These are phyloP conservation scores for Oryzias dopingdopingensis DNA, from an alignment of 2,797 vertebrate species.

Conservation along the genomic window DNA sequence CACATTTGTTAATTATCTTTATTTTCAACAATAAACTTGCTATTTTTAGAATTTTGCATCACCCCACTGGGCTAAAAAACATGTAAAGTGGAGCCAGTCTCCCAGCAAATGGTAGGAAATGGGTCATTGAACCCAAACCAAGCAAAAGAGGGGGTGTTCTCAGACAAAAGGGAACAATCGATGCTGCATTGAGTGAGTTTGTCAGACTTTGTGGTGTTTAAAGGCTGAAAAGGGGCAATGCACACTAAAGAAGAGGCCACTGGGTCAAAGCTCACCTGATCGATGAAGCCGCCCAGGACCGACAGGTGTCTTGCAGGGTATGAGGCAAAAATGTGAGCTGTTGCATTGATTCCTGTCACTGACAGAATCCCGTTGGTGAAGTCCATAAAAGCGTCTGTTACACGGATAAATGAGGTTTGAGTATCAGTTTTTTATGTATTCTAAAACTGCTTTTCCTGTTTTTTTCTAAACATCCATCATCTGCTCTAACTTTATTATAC, in stretches of 20 bases:
- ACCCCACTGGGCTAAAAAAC: slow-evolving; percentile 40
- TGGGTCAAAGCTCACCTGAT: slow-evolving; percentile 84
- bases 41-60: slow-evolving; percentile 31
- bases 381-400: slow-evolving; percentile 87
- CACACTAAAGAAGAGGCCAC: slow-evolving; percentile 13
- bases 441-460: background rate
- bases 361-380: slow-evolving; percentile 86
- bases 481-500: background rate
- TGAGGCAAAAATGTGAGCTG: slow-evolving; percentile 93
- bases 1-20: background rate
- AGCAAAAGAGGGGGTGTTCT: slow-evolving; percentile 47
- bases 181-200: slow-evolving; percentile 64
- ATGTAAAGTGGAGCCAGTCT: slow-evolving; percentile 50
- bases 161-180: slow-evolving; percentile 66
- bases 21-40: slow-evolving; percentile 16
- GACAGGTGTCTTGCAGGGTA: slow-evolving; percentile 90
- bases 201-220: slow-evolving; percentile 40
- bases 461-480: background rate
- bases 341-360: slow-evolving; percentile 90
- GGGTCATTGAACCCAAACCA: slow-evolving; percentile 58
- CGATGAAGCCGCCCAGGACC: slow-evolving; percentile 85
- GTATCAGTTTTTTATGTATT: background rate
- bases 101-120: slow-evolving; percentile 51
- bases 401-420: slow-evolving; percentile 17
- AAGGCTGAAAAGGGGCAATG: slow-evolving; percentile 16